Conservation (phyloP, 2,888 invertebrate genomes). For the Eupithecia exiguata region DNA sequence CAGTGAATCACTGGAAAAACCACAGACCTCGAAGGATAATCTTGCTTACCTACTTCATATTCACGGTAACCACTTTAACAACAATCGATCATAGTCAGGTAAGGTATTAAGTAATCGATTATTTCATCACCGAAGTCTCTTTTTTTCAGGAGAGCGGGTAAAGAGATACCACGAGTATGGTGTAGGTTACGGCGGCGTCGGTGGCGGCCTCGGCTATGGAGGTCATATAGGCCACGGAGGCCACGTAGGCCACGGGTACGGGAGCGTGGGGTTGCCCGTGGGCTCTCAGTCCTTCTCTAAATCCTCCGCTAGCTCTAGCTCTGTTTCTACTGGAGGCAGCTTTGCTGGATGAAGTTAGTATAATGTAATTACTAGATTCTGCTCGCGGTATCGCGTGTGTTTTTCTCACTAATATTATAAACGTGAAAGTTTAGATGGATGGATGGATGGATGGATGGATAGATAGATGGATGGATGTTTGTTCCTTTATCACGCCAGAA, state of each 20-base stretch:
- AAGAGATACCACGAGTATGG: constrained; percentile 54
- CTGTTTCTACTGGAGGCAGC: constrained; percentile 52
- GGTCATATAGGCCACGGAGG: constrained; percentile 33
- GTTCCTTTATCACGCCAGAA: too few species aligned
- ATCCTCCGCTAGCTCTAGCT: constrained; percentile 66
- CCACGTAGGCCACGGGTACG: constrained; percentile 42
- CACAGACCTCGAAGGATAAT: background rate
- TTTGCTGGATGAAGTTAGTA: constrained; percentile 38
- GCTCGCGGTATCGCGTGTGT: too few species aligned
- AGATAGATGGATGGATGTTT: too few species aligned
- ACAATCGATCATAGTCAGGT: background rate
- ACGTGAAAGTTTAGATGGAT: too few species aligned
- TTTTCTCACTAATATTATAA: too few species aligned
- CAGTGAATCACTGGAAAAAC: background rate
- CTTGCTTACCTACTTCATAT: background rate
- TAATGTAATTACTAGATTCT: too few species aligned
- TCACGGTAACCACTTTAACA: background rate
- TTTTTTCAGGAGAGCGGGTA: constrained; percentile 50
- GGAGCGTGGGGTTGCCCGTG: constrained; percentile 42
- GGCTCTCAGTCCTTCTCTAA: constrained; percentile 63
- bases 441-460: too few species aligned
- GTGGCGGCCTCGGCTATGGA: constrained; percentile 48
- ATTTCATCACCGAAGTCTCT: background rate
- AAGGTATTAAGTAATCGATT: background rate
- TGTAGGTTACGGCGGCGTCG: constrained; percentile 46